These are phyloP conservation scores for Neelides sp. DNA, from an alignment of 1,140 invertebrate genomes.

Conservation along the genomic window DNA sequence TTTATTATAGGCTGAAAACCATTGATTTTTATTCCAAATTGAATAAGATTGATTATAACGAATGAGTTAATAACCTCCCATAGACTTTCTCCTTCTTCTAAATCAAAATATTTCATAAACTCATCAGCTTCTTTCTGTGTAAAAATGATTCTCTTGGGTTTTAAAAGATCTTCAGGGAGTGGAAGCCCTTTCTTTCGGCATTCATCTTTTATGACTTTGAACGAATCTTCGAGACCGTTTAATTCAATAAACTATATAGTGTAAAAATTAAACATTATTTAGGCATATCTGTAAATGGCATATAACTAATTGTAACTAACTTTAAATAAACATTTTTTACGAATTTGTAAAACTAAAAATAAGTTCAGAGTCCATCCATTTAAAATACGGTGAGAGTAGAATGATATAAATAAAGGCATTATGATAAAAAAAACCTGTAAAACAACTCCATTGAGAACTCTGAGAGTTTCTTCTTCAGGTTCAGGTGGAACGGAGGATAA, in stretches of 20 bases:
- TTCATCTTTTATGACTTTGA: constrained; percentile 4
- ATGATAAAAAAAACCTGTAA: not conserved
- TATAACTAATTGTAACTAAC: not conserved
- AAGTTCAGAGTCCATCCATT: too few relatives aligned
- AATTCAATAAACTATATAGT: too few relatives aligned
- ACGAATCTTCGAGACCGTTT: not conserved
- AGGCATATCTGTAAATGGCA: constrained; percentile 1
- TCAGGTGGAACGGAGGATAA: too few relatives aligned
- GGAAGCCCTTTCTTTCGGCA: not conserved
- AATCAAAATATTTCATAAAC: constrained; percentile 5
- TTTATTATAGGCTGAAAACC: not conserved
- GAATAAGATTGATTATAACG: too few relatives aligned
- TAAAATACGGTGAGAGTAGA: too few relatives aligned
- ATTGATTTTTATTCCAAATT: too few relatives aligned
- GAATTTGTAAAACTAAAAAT: too few relatives aligned
- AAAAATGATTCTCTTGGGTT: not conserved
- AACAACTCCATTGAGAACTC: constrained; percentile 1
- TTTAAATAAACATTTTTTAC: too few relatives aligned
- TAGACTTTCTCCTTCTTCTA: constrained; percentile 2
- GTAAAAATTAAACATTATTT: too few relatives aligned
- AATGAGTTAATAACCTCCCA: not conserved
- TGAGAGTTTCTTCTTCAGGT: not conserved
- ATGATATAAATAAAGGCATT: too few relatives aligned
- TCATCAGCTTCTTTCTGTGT: not conserved
- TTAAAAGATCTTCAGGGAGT: not conserved